Evolutionary conservation across 2,797 vertebrate genomes (phyloP).

Genomic region (Selene dorsalis): DNA sequence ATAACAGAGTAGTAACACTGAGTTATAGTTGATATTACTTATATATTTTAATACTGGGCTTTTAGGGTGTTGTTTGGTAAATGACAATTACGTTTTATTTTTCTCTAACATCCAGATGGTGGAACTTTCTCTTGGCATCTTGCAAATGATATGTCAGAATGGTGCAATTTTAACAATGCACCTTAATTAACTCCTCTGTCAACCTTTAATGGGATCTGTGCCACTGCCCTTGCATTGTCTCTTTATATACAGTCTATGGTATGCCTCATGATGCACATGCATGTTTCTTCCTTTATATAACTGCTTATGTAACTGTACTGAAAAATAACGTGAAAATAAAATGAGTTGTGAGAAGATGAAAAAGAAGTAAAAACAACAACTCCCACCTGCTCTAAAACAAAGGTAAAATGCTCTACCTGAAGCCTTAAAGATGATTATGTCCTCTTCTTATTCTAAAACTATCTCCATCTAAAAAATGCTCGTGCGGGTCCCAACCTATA

Average conservation of each 20-base stretch:
- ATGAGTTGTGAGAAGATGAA: too few relatives aligned
- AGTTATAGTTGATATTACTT: neutral
- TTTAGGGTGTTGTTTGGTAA: neutral
- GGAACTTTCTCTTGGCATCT: neutral
- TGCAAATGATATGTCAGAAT: neutral
- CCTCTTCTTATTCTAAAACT: neutral
- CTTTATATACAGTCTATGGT: too few relatives aligned
- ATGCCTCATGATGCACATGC: neutral
- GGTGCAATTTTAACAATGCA: neutral
- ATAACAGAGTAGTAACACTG: neutral
- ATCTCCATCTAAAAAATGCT: neutral
- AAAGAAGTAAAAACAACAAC: too few relatives aligned
- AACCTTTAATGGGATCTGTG: neutral
- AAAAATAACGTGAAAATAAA: neutral
- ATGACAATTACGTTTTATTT: too few relatives aligned
- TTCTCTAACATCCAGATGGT: neutral
- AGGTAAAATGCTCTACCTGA: too few relatives aligned
- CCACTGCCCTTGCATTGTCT: neutral
- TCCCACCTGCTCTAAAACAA: too few relatives aligned
- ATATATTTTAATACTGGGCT: neutral
- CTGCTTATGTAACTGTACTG: neutral
- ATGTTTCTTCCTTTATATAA: neutral
- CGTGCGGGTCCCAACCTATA: too few relatives aligned
- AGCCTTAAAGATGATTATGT: too few relatives aligned
- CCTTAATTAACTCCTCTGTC: neutral